phyloP scores from a whole-genome alignment of 2,113 vertebrate species.

The Pomatostomus ruficeps region DNA sequence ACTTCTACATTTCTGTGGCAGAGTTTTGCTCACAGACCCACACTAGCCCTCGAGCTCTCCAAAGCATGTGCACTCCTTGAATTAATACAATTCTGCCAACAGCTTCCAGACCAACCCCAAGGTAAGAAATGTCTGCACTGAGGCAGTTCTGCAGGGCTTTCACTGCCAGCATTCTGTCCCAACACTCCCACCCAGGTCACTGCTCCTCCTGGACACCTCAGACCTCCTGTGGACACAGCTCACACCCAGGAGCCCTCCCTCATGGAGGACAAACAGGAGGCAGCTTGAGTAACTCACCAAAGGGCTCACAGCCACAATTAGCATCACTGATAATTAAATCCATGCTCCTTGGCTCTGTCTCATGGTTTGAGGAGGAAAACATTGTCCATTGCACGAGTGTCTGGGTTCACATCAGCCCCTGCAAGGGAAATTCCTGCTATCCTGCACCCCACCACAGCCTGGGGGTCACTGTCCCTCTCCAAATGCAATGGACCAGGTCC shows the following conservation, averaged over 20 bases:
- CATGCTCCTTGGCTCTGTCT: not conserved
- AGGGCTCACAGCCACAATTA: not conserved
- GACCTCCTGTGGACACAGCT: not conserved
- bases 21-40: not conserved
- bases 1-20: not conserved
- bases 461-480: not conserved
- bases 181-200: not conserved
- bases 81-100: not conserved
- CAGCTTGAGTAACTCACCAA: not conserved
- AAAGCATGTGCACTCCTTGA: rapidly evolving
- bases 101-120: not conserved
- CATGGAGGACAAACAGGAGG: not conserved
- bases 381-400: rapidly evolving
- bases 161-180: not conserved
- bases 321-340: not conserved
- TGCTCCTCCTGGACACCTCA: not conserved
- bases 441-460: not conserved
- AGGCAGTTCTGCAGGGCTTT: not conserved
- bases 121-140: not conserved
- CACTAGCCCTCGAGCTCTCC: not conserved
- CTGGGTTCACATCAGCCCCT: not conserved
- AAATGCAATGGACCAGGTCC: not conserved
- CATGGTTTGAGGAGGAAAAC: not conserved
- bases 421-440: not conserved
- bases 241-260: not conserved